Conservation (phyloP, 2,113 vertebrate species). For the Mormyrus lacerda region DNA sequence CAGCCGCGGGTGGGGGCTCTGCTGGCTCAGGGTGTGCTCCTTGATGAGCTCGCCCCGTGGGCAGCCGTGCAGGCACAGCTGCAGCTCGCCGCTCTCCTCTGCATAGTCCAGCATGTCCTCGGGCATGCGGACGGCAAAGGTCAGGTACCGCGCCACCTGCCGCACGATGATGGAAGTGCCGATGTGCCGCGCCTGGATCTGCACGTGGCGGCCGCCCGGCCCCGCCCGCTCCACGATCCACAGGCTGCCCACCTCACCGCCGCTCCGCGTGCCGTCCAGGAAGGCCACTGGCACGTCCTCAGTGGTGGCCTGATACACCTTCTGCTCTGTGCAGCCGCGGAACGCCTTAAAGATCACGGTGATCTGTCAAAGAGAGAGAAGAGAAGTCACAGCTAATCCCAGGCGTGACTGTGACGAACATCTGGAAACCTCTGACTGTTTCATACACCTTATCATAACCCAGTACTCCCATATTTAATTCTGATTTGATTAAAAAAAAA, state of each 20-base stretch:
- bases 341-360: constrained; percentile 72
- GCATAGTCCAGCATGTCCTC: constrained; percentile 61
- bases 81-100: constrained; percentile 59
- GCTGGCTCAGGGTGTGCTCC: constrained; percentile 62
- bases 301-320: constrained; percentile 71
- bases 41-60: constrained; percentile 71
- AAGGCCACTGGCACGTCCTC: constrained; percentile 67
- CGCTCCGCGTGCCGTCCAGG: constrained; percentile 64
- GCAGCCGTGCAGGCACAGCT: constrained; percentile 73
- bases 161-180: constrained; percentile 68
- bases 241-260: constrained; percentile 60
- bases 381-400: not conserved
- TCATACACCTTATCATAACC: not conserved
- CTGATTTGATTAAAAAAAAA: not conserved
- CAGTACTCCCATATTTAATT: not conserved
- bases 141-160: constrained; percentile 70
- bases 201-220: constrained; percentile 54
- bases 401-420: not conserved
- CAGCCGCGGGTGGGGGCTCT: constrained; percentile 42
- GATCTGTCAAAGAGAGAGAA: constrained; percentile 51
- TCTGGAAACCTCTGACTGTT: not conserved
- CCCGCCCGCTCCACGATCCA: constrained; percentile 54
- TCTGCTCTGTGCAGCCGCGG: constrained; percentile 69
- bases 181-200: constrained; percentile 67
- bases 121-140: constrained; percentile 71